Evolutionary conservation across 2,797 vertebrate genomes (phyloP), one percentile per base, ranked within the genome.

Genomic region (Ficedula albicollis): DNA sequence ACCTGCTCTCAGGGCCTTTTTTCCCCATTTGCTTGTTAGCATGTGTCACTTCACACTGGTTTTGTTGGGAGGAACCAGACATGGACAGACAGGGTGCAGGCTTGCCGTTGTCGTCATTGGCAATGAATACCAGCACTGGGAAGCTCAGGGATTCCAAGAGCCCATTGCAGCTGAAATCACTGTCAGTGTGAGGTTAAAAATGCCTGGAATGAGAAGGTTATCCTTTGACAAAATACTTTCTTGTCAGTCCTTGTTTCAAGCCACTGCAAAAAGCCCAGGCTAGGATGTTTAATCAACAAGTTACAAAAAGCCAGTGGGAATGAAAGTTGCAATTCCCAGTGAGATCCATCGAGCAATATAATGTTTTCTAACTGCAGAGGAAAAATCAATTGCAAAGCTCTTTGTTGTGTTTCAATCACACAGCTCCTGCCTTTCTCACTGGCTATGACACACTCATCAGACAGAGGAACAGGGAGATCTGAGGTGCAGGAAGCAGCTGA

Each of bases 121-220:
- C 76, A 66, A 72, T 25, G 73, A 86, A 79, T 34, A 58, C 36
- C 36, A n/a, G 68, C 87, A 93, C 78, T 11, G 36, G 94, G 83
- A 97, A 96, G 82, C 41, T 52, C 76, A 66, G 85, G 44, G 89
- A 87, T 92, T 92, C 82, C 9, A 27, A 87, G 87, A 95, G 91
- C 26, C 60, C 70, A 38, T 84, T 97, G 84, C 87, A 94, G 74
- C 75, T 95, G 83, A 97, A 98, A 97, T 92, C 90, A 94, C 79
- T 94, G 94, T 67, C 62, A 70, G 38, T 26, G 48, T 49, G 48
- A 49, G 14, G 14, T 60, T 69, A 94, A 95, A 95, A 88, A 90
- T 88, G 43, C 66, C 70, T 83, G 84, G 60, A 90, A 94, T 54
- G 20, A 78, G 68, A 75, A 82, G 14, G 36, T 72, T 85, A 29